These are phyloP conservation scores for Cephus pygmeus DNA, from an alignment of 2,888 invertebrate genomes.

Conservation along the genomic window DNA sequence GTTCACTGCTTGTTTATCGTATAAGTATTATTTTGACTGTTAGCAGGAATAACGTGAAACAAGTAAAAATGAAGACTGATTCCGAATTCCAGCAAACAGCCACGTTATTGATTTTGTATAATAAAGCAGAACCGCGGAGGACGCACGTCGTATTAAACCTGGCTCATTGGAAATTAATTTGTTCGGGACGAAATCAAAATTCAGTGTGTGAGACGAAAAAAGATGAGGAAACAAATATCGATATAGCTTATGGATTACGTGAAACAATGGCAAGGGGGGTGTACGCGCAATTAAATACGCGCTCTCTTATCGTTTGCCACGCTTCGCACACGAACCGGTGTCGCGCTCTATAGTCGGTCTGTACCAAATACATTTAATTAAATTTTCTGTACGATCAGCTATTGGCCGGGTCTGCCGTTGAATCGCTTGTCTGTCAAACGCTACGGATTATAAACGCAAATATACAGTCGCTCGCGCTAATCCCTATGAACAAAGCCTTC, in stretches of 20 bases:
- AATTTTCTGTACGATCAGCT: background rate
- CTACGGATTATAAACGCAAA: constrained; percentile 17
- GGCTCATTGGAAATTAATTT: background rate
- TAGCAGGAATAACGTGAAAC: background rate
- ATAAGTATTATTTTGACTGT: background rate
- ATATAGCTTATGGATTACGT: constrained; percentile 27
- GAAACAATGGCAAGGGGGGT: constrained; percentile 33
- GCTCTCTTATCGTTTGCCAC: constrained; percentile 36
- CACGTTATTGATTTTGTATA: background rate
- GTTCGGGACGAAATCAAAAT: background rate
- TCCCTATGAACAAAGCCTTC: background rate
- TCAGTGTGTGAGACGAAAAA: background rate
- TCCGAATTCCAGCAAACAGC: background rate
- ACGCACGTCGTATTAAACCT: background rate
- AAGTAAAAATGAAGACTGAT: background rate
- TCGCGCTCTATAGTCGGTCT: background rate
- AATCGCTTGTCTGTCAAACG: constrained; percentile 19
- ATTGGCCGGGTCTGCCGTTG: constrained; percentile 5
- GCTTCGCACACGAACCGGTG: constrained; percentile 8
- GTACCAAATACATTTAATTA: constrained; percentile 1
- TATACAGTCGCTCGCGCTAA: background rate
- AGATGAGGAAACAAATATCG: constrained; percentile 5
- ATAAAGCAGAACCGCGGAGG: background rate
- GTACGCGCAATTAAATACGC: constrained; percentile 36
- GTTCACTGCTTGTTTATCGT: background rate